phyloP scores from a whole-genome alignment of 2,888 invertebrate species.

The Nomada fabriciana region DNA sequence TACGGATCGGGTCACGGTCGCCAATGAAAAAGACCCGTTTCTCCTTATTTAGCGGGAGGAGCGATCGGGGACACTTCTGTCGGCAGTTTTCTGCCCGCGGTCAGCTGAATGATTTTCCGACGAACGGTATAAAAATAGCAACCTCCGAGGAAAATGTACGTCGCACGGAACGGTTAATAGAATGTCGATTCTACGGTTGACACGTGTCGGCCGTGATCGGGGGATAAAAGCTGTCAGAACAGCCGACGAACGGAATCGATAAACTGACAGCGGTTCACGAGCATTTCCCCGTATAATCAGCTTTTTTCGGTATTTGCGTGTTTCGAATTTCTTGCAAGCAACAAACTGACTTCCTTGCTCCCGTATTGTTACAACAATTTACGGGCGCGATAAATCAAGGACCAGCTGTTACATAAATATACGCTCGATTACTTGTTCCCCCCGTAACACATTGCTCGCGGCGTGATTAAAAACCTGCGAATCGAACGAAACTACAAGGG shows the following conservation, averaged over 20 bases:
- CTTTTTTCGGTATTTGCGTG: constrained; percentile 10
- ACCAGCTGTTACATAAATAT: not conserved
- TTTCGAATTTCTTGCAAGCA: not conserved
- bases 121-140: constrained; percentile 22
- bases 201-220: constrained; percentile 45
- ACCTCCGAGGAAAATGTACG: constrained; percentile 14
- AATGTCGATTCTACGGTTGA: constrained; percentile 50
- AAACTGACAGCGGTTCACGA: constrained; percentile 31
- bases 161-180: constrained; percentile 43
- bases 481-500: not conserved
- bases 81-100: constrained; percentile 6
- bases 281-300: constrained; percentile 2
- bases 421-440: not conserved
- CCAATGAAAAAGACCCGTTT: constrained; percentile 26
- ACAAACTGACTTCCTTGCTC: not conserved
- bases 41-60: constrained; percentile 32
- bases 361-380: not conserved
- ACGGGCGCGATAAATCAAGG: too few species aligned
- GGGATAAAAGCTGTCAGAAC: constrained; percentile 39
- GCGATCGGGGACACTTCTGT: constrained; percentile 38
- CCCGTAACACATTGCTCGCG: not conserved
- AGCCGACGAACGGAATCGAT: constrained; percentile 27
- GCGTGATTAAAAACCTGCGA: not conserved
- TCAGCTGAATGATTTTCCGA: constrained; percentile 13
- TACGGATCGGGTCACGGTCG: constrained; percentile 39